Conservation (phyloP, 2,113 vertebrate species). For the Holacanthus passer region DNA sequence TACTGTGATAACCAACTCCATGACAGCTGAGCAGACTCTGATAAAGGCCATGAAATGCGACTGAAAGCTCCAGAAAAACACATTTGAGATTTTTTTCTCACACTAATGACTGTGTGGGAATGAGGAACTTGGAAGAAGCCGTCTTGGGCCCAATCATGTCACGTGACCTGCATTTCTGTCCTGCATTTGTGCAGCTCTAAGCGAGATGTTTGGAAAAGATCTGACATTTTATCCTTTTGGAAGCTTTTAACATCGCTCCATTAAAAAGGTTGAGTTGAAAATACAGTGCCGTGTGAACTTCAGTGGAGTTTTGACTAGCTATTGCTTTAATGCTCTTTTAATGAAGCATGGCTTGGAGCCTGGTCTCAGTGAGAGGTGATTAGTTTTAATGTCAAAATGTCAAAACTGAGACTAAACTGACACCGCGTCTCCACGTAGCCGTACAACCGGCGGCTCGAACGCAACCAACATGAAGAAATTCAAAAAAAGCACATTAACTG, state of each 20-base stretch:
- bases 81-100: background rate
- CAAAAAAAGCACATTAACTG: slow-evolving; percentile 37
- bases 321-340: slow-evolving; percentile 62
- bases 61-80: background rate
- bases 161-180: background rate
- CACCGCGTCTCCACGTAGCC: slow-evolving; percentile 7
- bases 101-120: background rate
- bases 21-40: background rate
- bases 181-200: background rate
- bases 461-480: slow-evolving; percentile 24
- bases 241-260: background rate
- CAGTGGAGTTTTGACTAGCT: slow-evolving; percentile 16
- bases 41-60: background rate
- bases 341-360: slow-evolving; percentile 54
- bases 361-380: slow-evolving; percentile 55
- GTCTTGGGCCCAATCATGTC: background rate
- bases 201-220: background rate
- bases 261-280: slow-evolving; percentile 30
- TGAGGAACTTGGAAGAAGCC: background rate
- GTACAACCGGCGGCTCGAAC: slow-evolving; percentile 21
- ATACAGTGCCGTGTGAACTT: slow-evolving; percentile 28
- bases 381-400: slow-evolving; percentile 60
- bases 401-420: slow-evolving; percentile 63
- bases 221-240: slow-evolving; percentile 7
- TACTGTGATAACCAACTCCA: background rate